Conservation (phyloP, 2,888 invertebrate species). For the Ptychoptera contaminata region DNA sequence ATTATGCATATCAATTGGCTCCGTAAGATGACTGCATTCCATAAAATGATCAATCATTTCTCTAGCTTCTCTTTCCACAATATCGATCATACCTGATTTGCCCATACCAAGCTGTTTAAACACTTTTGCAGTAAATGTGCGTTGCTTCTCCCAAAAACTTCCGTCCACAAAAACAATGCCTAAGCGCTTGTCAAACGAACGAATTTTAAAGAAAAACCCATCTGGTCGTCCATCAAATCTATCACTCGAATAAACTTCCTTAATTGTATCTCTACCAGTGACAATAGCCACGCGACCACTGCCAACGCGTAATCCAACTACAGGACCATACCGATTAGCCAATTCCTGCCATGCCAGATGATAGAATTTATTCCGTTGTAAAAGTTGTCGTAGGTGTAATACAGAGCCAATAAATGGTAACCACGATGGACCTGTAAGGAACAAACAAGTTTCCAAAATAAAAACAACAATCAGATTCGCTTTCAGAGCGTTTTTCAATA, state of each 20-base stretch:
- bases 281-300: constrained; percentile 43
- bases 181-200: constrained; percentile 47
- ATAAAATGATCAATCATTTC: constrained; percentile 34
- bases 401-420: background rate
- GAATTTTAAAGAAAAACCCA: constrained; percentile 48
- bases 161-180: constrained; percentile 59
- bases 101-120: constrained; percentile 48
- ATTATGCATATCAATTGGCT: constrained; percentile 34
- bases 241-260: constrained; percentile 41
- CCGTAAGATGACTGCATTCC: constrained; percentile 16
- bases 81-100: constrained; percentile 40
- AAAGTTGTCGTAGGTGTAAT: too few species aligned
- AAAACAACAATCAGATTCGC: too few species aligned
- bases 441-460: too few species aligned
- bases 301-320: constrained; percentile 50
- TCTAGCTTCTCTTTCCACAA: constrained; percentile 39
- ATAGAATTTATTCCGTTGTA: constrained; percentile 22
- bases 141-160: constrained; percentile 44
- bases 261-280: constrained; percentile 42
- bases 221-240: constrained; percentile 56
- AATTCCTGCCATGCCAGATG: constrained; percentile 45
- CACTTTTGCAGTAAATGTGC: constrained; percentile 48
- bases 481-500: too few species aligned
- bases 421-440: background rate
- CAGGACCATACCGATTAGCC: constrained; percentile 40